phyloP scores from a whole-genome alignment of 1,140 invertebrate genomes.

The Vanessa atalanta region DNA sequence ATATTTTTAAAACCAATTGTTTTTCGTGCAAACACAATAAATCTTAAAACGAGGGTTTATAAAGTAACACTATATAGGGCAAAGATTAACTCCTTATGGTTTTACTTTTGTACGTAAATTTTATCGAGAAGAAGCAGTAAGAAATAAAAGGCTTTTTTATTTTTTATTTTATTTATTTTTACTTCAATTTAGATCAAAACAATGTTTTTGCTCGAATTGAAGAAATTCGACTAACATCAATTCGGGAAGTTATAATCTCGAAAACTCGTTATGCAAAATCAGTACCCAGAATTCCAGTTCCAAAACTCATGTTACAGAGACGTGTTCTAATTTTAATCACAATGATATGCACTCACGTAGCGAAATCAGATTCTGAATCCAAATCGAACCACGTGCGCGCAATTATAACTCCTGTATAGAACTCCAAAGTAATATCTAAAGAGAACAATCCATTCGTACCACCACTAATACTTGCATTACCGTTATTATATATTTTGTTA shows the following conservation, averaged over 20 bases:
- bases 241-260: constrained; percentile 36
- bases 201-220: neutral
- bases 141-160: too few relatives aligned
- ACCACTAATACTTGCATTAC: neutral
- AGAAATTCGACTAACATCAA: constrained; percentile 31
- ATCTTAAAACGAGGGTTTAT: too few relatives aligned
- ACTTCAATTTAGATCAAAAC: too few relatives aligned
- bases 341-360: constrained; percentile 59
- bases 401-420: constrained; percentile 54
- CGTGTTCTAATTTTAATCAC: constrained; percentile 57
- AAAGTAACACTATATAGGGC: too few relatives aligned
- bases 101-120: too few relatives aligned
- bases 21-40: too few relatives aligned
- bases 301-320: constrained; percentile 45
- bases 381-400: constrained; percentile 56
- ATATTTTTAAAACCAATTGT: neutral
- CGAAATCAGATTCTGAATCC: constrained; percentile 57
- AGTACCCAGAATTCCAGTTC: constrained; percentile 44
- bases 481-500: neutral
- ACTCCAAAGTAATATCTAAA: constrained; percentile 13
- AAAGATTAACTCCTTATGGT: too few relatives aligned
- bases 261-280: constrained; percentile 51
- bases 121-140: too few relatives aligned
- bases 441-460: neutral
- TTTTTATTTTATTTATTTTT: too few relatives aligned